Evolutionary conservation across 2,797 vertebrate genomes (phyloP).

Genomic region (Taeniopygia guttata): DNA sequence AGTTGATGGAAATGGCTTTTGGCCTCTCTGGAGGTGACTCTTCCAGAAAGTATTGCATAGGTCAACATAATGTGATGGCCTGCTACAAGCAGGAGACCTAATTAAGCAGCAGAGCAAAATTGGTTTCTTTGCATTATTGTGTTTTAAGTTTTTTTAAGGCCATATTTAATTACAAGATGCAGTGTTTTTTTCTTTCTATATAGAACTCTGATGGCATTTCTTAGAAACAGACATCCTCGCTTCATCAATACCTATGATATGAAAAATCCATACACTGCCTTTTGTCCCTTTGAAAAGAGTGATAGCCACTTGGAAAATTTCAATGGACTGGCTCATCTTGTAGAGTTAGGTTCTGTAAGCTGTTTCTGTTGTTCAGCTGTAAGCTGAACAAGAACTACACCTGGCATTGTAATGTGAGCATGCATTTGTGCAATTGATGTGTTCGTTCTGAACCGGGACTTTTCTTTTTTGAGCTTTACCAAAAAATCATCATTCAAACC

Average conservation of each 20-base stretch:
- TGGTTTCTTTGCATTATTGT: slow-evolving; percentile 66
- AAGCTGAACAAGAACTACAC: background rate
- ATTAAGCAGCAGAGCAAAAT: slow-evolving; percentile 62
- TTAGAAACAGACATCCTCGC: background rate
- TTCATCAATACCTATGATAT: slow-evolving; percentile 13
- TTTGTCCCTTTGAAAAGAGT: background rate
- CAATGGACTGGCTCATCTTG: background rate
- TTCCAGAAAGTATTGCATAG: slow-evolving; percentile 59
- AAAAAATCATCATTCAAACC: background rate
- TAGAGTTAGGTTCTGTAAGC: background rate
- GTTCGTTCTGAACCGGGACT: background rate
- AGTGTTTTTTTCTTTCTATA: background rate
- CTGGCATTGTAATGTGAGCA: background rate
- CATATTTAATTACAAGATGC: slow-evolving; percentile 43
- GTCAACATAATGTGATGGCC: slow-evolving; percentile 59
- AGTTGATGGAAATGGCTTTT: slow-evolving; percentile 61
- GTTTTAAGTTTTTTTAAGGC: slow-evolving; percentile 30
- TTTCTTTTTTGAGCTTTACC: background rate
- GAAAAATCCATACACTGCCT: background rate
- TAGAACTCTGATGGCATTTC: background rate
- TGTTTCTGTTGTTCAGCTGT: background rate
- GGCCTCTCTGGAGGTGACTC: slow-evolving; percentile 64
- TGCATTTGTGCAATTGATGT: background rate
- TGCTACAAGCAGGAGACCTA: slow-evolving; percentile 51
- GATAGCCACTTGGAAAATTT: background rate